phyloP scores from a whole-genome alignment of 2,888 invertebrate genomes.

The Cantharis flavilabris region DNA sequence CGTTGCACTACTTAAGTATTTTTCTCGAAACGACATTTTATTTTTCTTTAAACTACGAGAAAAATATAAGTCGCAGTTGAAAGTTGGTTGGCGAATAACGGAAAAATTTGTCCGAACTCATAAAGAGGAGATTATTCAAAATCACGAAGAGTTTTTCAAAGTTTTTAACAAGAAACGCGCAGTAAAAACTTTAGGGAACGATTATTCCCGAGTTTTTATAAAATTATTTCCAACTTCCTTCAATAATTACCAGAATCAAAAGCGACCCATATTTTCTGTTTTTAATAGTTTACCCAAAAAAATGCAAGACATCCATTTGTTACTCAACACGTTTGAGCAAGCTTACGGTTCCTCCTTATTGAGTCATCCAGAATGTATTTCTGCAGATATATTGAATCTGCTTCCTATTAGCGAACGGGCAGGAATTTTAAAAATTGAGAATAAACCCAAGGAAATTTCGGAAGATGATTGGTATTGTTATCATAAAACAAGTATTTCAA shows the following conservation, averaged over 20 bases:
- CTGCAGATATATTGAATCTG: not conserved
- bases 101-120: slow-evolving; percentile 15
- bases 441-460: not conserved
- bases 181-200: slow-evolving; percentile 5
- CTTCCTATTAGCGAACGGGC: not conserved
- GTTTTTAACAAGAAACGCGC: slow-evolving; percentile 6
- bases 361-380: not conserved
- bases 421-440: not conserved
- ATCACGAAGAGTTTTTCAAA: not conserved
- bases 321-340: not conserved
- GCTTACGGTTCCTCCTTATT: slow-evolving; percentile 2
- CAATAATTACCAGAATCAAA: not conserved
- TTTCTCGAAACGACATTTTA: slow-evolving; percentile 1
- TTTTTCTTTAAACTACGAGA: slow-evolving; percentile 19
- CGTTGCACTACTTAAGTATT: slow-evolving; percentile 5
- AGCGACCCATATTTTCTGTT: not conserved
- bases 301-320: not conserved
- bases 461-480: slow-evolving; percentile 11
- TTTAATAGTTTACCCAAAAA: not conserved
- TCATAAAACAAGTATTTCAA: not conserved
- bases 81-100: slow-evolving; percentile 19
- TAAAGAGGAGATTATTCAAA: slow-evolving; percentile 14
- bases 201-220: slow-evolving; percentile 10
- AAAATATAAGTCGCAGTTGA: not conserved
- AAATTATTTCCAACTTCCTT: slow-evolving; percentile 11